Evolutionary conservation across 2,113 vertebrate genomes (phyloP), one percentile per base, ranked within the genome.

Genomic region (Cryptomyrus ogoouensis): DNA sequence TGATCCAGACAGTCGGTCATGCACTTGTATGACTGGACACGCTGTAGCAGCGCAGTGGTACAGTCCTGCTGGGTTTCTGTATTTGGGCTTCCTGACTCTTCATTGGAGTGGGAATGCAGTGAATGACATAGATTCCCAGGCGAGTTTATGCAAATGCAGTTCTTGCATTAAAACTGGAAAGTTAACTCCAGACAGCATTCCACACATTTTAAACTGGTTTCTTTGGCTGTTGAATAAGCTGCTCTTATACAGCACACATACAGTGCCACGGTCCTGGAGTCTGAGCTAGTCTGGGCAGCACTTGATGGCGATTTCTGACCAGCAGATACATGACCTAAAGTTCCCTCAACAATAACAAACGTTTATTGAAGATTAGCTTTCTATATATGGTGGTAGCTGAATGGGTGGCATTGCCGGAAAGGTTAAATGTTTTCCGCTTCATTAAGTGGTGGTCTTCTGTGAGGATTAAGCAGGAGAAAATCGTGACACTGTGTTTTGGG

Each of bases 141-240:
- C 31, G 35, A 80, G 74, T 86, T 86, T 86, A 86, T 86, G 83
- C 83, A 49, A 86, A 47, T 86, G 83, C 24, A n/a, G 3, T 86
- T 86, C 24, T 47, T 49, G n/a, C 83, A 86, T 86, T 49, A 49
- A 27, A 86, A 31, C 83, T 86, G 83, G 44, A 56, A 88, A 24
- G 44, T 86, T 86, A 24, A 49, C 24, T 84, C 39, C 83, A 84
- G 86, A 88, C 52, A n/a, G 31, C 53, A 91, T 91, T 91, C 83
- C 83, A 35, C 21, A 44, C 35, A 77, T 89, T 89, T 90, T 70
- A 70, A 74, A 56, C 47, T 27, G 7, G 13, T 80, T 70, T 70
- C 62, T 52, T 74, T 90, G 27, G 90, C 90, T 93, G 91, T 91
- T 92, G 92, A 83, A 89, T 89, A 27, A 46, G 31, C 52, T 53